Conservation (phyloP, 2,113 vertebrate species). For the Eclectus roratus region DNA sequence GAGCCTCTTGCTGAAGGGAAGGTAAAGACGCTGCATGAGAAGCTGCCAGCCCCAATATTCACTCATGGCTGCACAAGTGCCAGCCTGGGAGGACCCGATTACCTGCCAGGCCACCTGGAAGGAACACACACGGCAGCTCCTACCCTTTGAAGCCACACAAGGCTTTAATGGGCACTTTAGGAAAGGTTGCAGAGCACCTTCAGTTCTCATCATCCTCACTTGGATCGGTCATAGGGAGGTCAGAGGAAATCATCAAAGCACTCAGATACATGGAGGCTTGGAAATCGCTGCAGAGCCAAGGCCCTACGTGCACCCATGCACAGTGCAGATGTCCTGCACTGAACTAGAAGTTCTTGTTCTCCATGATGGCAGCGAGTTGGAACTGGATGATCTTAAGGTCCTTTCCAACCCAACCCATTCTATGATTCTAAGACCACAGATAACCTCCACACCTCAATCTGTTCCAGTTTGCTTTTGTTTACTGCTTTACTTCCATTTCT, state of each 20-base stretch:
- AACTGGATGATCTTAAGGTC: not conserved
- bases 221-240: not conserved
- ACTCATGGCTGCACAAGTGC: constrained; percentile 19
- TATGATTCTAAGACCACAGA: not conserved
- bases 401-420: not conserved
- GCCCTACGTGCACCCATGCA: not conserved
- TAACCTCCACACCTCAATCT: rapidly evolving
- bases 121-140: not conserved
- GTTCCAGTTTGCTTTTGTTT: not conserved
- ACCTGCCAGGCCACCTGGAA: constrained; percentile 54
- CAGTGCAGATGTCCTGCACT: not conserved
- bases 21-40: not conserved
- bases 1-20: not conserved
- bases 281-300: not conserved
- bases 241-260: not conserved
- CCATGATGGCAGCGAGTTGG: not conserved
- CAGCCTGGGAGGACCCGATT: not conserved
- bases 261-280: not conserved
- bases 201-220: not conserved
- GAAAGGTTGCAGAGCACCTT: not conserved
- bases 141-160: not conserved
- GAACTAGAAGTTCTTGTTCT: not conserved
- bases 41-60: not conserved
- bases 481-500: not conserved
- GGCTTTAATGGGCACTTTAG: not conserved